phyloP scores from a whole-genome alignment of 2,113 vertebrate genomes.

The Falcunculus frontatus region DNA sequence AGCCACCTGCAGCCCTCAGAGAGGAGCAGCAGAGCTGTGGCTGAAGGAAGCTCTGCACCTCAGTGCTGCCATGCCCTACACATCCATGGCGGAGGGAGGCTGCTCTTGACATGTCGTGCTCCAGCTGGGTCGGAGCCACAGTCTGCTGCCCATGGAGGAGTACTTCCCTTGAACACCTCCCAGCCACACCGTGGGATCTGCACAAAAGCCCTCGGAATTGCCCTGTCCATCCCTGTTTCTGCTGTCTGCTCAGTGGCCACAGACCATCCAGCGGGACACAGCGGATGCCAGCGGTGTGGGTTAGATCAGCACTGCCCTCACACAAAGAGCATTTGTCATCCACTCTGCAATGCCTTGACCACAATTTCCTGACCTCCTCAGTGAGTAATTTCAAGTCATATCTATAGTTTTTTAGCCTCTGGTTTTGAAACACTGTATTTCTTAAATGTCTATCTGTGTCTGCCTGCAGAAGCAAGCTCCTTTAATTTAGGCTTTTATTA shows the following conservation, averaged over 20 bases:
- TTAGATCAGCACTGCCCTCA: background rate
- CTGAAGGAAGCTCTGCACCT: background rate
- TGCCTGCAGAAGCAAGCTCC: background rate
- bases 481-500: background rate
- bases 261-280: background rate
- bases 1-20: background rate
- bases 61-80: accelerated
- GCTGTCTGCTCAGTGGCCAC: background rate
- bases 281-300: background rate
- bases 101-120: background rate
- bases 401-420: background rate
- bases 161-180: accelerated
- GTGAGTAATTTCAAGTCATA: background rate
- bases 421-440: background rate
- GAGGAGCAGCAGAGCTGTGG: background rate
- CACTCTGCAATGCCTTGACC: background rate
- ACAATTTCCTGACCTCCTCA: conserved; percentile 10
- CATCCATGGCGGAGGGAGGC: background rate
- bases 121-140: accelerated
- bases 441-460: background rate
- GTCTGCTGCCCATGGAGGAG: background rate
- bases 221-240: background rate
- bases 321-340: background rate
- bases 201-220: background rate
- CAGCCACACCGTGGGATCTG: accelerated